Percentiles rank a stretch among this genome's conserved stretches.
Conservation (phyloP, 2,888 invertebrate genomes). For the Leptura quadrifasciata region DNA sequence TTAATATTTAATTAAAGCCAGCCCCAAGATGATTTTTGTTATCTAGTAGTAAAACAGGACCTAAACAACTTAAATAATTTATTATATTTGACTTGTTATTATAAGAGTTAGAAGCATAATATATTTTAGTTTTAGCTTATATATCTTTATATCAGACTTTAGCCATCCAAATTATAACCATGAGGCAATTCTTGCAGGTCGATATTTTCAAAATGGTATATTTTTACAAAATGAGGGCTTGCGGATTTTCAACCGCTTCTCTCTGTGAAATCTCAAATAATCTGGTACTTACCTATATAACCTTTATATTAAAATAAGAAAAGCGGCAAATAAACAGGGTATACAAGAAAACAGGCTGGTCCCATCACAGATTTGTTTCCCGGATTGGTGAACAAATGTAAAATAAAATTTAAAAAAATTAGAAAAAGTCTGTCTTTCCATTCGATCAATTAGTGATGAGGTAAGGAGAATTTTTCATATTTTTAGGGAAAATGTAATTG, state of each 20-base stretch:
- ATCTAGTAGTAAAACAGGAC: constrained; percentile 56
- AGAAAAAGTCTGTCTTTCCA: background rate
- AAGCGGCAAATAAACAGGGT: too few species aligned
- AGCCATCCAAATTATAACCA: constrained; percentile 27
- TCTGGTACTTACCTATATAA: background rate
- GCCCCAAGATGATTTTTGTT: constrained; percentile 39
- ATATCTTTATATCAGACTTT: constrained; percentile 47
- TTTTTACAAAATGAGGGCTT: background rate
- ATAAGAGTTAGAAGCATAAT: constrained; percentile 58
- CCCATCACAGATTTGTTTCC: too few species aligned
- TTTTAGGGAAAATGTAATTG: background rate
- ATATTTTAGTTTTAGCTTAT: constrained; percentile 61
- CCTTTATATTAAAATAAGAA: too few species aligned
- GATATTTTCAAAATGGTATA: background rate
- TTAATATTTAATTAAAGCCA: background rate
- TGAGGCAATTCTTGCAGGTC: constrained; percentile 22
- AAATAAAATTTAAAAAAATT: too few species aligned
- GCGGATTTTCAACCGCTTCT: background rate
- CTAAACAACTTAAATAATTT: constrained; percentile 57
- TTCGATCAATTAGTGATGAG: background rate
- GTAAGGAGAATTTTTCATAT: background rate
- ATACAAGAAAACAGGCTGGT: too few species aligned
- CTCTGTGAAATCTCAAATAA: background rate
- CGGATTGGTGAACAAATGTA: too few species aligned
- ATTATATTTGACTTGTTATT: constrained; percentile 63